Conservation (phyloP, 2,888 invertebrate genomes). For the Balanococcus diminutus region DNA sequence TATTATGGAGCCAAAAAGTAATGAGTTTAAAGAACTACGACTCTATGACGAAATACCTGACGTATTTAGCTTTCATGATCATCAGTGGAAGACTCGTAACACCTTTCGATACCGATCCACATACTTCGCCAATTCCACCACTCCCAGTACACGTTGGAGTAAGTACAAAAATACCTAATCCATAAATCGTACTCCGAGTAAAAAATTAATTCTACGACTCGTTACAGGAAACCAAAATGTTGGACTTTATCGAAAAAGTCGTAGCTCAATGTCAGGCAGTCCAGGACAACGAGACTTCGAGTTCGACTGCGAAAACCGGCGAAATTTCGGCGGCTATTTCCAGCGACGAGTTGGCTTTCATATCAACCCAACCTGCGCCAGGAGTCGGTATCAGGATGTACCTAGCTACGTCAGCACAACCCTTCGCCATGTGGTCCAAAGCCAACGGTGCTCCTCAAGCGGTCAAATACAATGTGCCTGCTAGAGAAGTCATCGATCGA, state of each 20-base stretch:
- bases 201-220: no score
- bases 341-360: conserved; percentile 6
- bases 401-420: background rate
- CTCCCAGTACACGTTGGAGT: background rate
- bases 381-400: conserved; percentile 16
- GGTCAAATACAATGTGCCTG: background rate
- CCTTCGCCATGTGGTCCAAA: conserved; percentile 1
- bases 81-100: conserved; percentile 10
- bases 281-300: background rate
- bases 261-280: background rate
- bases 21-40: conserved; percentile 6
- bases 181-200: no score
- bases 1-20: conserved; percentile 17
- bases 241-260: conserved; percentile 11
- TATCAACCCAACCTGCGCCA: background rate
- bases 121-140: background rate
- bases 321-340: background rate
- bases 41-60: background rate
- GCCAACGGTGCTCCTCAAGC: background rate
- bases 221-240: background rate
- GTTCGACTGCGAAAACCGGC: background rate
- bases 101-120: conserved; percentile 14
- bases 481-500: background rate
- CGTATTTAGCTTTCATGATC: conserved; percentile 21
- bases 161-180: background rate